These are phyloP conservation scores for Mugil cephalus DNA, from an alignment of 2,113 vertebrate species.

Conservation along the genomic window DNA sequence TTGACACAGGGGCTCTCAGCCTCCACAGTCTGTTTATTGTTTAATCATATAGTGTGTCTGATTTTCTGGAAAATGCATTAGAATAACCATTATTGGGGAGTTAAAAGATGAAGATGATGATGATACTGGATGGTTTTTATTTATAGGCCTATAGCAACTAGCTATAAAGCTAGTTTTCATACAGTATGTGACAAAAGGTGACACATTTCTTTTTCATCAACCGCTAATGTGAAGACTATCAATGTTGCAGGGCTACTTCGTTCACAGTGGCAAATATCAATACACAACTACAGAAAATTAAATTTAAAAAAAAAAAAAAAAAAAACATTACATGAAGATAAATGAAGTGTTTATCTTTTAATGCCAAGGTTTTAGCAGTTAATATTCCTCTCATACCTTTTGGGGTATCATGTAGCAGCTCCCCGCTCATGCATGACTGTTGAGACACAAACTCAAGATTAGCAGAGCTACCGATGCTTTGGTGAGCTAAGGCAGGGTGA, in stretches of 20 bases:
- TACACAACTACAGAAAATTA: neutral
- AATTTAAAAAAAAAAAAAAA: conserved; percentile 6
- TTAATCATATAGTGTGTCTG: conserved; percentile 28
- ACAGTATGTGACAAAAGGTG: no score
- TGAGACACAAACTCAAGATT: conserved; percentile 55
- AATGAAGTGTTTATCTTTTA: conserved; percentile 41
- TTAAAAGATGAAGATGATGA: neutral
- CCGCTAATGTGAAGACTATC: neutral
- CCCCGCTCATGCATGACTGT: conserved; percentile 67
- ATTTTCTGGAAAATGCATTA: conserved; percentile 15
- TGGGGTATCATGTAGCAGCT: conserved; percentile 61
- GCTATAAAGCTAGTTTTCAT: neutral
- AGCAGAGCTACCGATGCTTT: conserved; percentile 45
- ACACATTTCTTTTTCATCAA: no score
- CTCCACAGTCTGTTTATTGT: conserved; percentile 57
- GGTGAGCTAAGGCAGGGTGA: conserved; percentile 34
- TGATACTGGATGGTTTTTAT: neutral
- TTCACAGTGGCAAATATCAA: conserved; percentile 6
- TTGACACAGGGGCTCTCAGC: conserved; percentile 53
- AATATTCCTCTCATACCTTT: conserved; percentile 54
- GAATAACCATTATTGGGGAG: neutral
- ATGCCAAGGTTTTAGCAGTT: conserved; percentile 53
- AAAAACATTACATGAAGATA: conserved; percentile 3
- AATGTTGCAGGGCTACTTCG: neutral
- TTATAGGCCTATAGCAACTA: neutral